Evolutionary conservation across 2,888 invertebrate species (phyloP).

Genomic region (Galerucella pusilla): DNA sequence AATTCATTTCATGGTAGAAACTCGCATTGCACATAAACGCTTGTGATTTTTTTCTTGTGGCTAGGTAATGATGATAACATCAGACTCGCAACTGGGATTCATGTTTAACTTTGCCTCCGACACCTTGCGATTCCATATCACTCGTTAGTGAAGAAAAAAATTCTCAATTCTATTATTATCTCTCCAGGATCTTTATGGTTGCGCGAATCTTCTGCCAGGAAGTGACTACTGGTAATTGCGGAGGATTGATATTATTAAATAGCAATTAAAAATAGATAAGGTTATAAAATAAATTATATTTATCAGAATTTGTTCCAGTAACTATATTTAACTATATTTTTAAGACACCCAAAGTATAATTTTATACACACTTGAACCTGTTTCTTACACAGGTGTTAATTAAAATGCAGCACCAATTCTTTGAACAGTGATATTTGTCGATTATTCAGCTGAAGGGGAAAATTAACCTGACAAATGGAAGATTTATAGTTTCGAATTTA

Average conservation of each 20-base stretch:
- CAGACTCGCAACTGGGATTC: conserved; percentile 38
- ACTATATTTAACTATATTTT: too few relatives aligned
- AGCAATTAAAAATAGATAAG: not conserved
- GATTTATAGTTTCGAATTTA: too few relatives aligned
- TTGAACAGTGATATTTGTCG: too few relatives aligned
- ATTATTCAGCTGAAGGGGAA: too few relatives aligned
- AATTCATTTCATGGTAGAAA: conserved; percentile 23
- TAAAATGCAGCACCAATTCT: too few relatives aligned
- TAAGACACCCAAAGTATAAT: too few relatives aligned
- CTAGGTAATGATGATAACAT: conserved; percentile 34
- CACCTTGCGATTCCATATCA: conserved; percentile 46
- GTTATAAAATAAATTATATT: not conserved
- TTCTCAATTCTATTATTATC: conserved; percentile 46
- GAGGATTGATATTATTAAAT: conserved; percentile 9
- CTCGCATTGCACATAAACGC: conserved; percentile 40
- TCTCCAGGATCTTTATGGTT: conserved; percentile 39
- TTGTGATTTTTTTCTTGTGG: conserved; percentile 31
- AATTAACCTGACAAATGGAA: too few relatives aligned
- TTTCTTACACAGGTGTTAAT: too few relatives aligned
- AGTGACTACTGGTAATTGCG: conserved; percentile 31
- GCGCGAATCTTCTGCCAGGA: conserved; percentile 37
- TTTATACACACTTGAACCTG: too few relatives aligned
- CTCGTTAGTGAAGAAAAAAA: conserved; percentile 47
- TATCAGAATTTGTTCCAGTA: too few relatives aligned
- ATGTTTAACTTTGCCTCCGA: conserved; percentile 41